phyloP scores from a whole-genome alignment of 2,113 vertebrate genomes.

The Stomatorhinus ivindoensis region DNA sequence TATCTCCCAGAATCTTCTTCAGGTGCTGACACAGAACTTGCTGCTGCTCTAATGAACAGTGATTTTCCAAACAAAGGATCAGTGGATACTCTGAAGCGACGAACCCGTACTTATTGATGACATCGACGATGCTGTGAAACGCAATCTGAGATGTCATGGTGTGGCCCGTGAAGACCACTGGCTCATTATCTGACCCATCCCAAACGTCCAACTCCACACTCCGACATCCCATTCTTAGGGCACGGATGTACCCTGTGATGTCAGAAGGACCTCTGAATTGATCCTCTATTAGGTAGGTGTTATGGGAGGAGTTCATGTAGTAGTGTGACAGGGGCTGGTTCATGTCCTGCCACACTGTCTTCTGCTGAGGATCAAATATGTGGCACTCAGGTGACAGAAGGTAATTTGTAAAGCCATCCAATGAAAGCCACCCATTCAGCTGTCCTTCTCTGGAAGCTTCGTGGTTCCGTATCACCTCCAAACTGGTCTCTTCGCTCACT shows the following conservation, averaged over 20 bases:
- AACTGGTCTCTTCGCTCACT: constrained; percentile 86
- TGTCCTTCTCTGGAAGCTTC: constrained; percentile 89
- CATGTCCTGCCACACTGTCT: constrained; percentile 94
- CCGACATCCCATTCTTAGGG: constrained; percentile 94
- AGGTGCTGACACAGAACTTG: constrained; percentile 95
- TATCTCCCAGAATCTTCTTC: constrained; percentile 89
- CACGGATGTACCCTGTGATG: constrained; percentile 92
- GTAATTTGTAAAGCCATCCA: constrained; percentile 95
- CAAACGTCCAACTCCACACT: constrained; percentile 92
- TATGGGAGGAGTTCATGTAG: constrained; percentile 95
- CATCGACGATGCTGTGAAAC: constrained; percentile 86
- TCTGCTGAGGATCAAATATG: constrained; percentile 94
- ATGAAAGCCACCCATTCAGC: constrained; percentile 84
- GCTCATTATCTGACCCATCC: constrained; percentile 93
- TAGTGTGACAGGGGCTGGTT: constrained; percentile 93
- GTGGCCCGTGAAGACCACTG: constrained; percentile 92
- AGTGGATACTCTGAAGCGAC: constrained; percentile 90
- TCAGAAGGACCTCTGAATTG: constrained; percentile 97
- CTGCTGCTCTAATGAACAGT: constrained; percentile 91
- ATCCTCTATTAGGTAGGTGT: constrained; percentile 96
- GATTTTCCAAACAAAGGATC: constrained; percentile 91
- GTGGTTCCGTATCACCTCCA: constrained; percentile 85
- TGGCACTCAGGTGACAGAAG: constrained; percentile 92
- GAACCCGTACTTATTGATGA: constrained; percentile 91
- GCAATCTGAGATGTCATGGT: constrained; percentile 96